Base-by-base conservation (phyloP, 1,140 invertebrate genomes). In the Magallana angulata region DNA sequence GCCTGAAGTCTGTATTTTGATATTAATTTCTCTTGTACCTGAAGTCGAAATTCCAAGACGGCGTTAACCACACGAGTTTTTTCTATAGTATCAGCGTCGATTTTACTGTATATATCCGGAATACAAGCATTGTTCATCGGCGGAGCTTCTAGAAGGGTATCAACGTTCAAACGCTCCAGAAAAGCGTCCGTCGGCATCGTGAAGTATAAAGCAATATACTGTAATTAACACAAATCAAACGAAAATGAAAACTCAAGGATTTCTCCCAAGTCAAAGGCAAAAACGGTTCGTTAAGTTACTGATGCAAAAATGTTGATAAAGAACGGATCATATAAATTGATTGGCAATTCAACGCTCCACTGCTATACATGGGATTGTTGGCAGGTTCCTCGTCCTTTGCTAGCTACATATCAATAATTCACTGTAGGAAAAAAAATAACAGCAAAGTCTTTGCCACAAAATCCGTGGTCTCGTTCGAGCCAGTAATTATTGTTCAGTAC, bases 51-150 rank as follows among this genome's bases (percentile, higher is more conserved):
- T 60, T 90, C 88, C 11, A 93, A 87, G 80, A 91, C 87, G 4
- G 90, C 89, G 87, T 93, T 93, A 57, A 91, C 62, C 12, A 93
- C 92, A 36, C 91, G 86, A 0, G 93, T 93, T 83, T 87, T 92
- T 87, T 93, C 91, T n/a, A 92, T 91, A 11, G 89, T 84, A 57
- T 91, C 90, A 11, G 93, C 93, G 85, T 93, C 93, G 58, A 93
- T 86, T 24, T 91, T 90, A 87, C 92, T 92, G 80, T 91, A 93
- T 57, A 93, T 92, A 87, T 93, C 92, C 36, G 93, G 93, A 62
- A 92, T 87, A 76, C 91, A 91, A 0, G 91, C 91, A 85, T 93
- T 93, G 83, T 93, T 93, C 14, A 92, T 84, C 14, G 93, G 93
- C 1, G 93, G 93, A 2, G 91, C 88, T 18, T 82, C 68, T 6